phyloP scores from a whole-genome alignment of 2,888 invertebrate species.

The Vanessa cardui region DNA sequence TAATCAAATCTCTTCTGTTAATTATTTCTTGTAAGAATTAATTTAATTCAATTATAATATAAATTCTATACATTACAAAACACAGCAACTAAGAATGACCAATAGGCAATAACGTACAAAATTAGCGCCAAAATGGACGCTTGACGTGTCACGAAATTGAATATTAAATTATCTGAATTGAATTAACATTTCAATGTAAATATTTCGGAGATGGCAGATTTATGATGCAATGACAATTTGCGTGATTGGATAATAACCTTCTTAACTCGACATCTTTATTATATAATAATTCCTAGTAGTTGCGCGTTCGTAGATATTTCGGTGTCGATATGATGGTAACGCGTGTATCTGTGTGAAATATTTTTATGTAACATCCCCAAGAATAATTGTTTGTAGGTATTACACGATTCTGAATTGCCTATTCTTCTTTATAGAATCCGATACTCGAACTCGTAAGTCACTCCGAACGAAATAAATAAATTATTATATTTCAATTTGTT shows the following conservation, averaged over 20 bases:
- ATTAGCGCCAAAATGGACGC: background rate
- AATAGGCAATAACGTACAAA: too few species aligned
- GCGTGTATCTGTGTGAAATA: background rate
- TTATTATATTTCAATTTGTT: too few species aligned
- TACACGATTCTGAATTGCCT: too few species aligned
- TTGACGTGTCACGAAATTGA: conserved; percentile 1
- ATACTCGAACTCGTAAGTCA: too few species aligned
- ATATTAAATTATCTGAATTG: conserved; percentile 7
- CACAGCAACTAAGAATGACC: too few species aligned
- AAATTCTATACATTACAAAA: too few species aligned
- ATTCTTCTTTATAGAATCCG: too few species aligned
- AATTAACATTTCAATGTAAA: conserved; percentile 4
- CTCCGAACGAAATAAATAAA: too few species aligned
- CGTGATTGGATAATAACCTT: conserved; percentile 4
- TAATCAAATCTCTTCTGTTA: too few species aligned
- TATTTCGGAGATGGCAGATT: background rate
- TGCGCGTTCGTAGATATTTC: background rate
- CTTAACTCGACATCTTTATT: conserved; percentile 8
- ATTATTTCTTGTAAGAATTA: too few species aligned
- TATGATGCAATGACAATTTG: background rate
- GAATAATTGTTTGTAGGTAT: background rate
- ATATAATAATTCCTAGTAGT: background rate
- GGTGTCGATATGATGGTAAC: background rate
- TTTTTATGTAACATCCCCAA: background rate
- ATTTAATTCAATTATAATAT: too few species aligned